Percentiles rank a stretch among this genome's conserved stretches.
These are phyloP conservation scores for Psittacula derbiana DNA, from an alignment of 2,797 vertebrate genomes.

Conservation along the genomic window DNA sequence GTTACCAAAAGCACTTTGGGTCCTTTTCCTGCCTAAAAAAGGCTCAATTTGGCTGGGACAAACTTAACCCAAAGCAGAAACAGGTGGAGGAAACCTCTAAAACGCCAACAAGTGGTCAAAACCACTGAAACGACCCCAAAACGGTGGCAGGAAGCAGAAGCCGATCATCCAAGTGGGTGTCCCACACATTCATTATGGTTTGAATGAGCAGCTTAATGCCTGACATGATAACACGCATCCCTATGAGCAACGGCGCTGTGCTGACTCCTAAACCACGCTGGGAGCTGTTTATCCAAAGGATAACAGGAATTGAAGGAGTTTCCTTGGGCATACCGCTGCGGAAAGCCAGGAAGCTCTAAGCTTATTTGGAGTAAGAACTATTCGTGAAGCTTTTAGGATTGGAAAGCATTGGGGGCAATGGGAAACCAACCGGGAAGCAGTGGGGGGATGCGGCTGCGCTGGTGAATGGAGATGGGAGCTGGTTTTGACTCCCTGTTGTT, in stretches of 20 bases:
- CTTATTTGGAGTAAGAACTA: rapidly evolving
- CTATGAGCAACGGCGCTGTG: rapidly evolving
- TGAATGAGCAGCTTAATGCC: not conserved
- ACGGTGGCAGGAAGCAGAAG: not conserved
- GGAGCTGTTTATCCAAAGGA: rapidly evolving
- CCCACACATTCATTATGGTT: not conserved
- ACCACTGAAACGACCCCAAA: not conserved
- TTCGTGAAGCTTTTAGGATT: rapidly evolving
- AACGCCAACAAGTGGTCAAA: rapidly evolving
- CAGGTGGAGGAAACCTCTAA: not conserved
- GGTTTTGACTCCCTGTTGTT: not conserved
- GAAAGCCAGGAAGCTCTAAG: rapidly evolving
- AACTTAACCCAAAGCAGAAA: not conserved
- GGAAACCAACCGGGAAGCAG: rapidly evolving
- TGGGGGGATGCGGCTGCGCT: rapidly evolving
- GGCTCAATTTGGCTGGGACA: rapidly evolving
- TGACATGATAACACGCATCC: rapidly evolving
- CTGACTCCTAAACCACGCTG: not conserved
- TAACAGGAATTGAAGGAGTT: not conserved
- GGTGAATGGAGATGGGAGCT: not conserved
- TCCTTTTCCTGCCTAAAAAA: not conserved
- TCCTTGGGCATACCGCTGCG: not conserved
- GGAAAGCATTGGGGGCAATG: not conserved
- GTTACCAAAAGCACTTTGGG: not conserved
- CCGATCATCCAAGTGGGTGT: too few species aligned